Evolutionary conservation across 2,797 vertebrate genomes (phyloP).

Genomic region (Coracias cyanogaster): DNA sequence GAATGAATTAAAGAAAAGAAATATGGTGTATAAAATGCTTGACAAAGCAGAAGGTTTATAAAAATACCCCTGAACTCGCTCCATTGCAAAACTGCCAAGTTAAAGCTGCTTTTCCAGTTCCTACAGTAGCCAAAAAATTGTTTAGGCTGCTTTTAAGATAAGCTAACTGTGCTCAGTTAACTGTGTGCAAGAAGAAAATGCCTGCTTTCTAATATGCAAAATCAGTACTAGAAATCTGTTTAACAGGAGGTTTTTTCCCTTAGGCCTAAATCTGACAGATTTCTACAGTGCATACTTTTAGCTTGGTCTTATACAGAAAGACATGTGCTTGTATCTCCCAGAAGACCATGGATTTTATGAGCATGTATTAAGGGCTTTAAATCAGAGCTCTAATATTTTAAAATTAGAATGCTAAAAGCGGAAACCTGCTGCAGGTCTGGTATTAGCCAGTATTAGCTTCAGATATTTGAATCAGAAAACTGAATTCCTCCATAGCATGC

Average conservation of each 20-base stretch:
- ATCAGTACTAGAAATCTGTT: background rate
- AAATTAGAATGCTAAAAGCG: background rate
- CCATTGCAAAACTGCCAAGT: slow-evolving; percentile 35
- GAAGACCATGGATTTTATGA: background rate
- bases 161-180: background rate
- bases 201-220: background rate
- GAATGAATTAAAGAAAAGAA: slow-evolving; percentile 64
- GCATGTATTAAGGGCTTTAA: background rate
- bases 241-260: background rate
- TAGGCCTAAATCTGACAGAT: background rate
- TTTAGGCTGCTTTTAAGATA: slow-evolving; percentile 24
- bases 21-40: slow-evolving; percentile 57
- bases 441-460: background rate
- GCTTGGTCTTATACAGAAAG: background rate
- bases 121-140: background rate
- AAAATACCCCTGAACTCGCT: slow-evolving; percentile 62
- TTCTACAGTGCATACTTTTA: background rate
- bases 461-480: background rate
- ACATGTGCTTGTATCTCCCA: background rate
- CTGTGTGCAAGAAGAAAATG: background rate
- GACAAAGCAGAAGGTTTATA: slow-evolving; percentile 55
- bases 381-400: background rate
- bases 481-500: background rate
- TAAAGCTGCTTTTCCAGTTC: slow-evolving; percentile 46
- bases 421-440: background rate